A percentile compares a stretch with the other conserved stretches of the same genome.
Conservation (phyloP, 2,113 vertebrate genomes). For the Hippocampus mohnikei region DNA sequence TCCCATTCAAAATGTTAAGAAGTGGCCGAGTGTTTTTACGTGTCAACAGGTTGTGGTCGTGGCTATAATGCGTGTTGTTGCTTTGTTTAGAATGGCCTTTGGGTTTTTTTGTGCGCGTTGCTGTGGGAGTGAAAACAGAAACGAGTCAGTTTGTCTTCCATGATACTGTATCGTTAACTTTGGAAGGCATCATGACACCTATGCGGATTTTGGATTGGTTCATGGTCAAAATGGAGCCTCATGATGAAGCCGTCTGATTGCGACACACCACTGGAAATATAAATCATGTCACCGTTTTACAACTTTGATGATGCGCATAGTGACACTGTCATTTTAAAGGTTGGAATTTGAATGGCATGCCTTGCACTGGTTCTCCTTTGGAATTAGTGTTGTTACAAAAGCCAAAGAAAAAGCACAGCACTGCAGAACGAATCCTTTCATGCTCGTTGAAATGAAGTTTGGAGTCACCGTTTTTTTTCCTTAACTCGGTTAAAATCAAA, state of each 20-base stretch:
- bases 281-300: no score
- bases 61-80: conserved; percentile 40
- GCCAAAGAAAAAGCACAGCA: no score
- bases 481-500: no score
- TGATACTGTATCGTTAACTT: conserved; percentile 19
- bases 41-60: neutral
- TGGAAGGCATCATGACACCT: conserved; percentile 7
- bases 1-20: neutral
- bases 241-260: neutral
- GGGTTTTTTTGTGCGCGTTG: conserved; percentile 55
- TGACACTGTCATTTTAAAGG: no score
- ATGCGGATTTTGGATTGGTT: neutral
- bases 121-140: conserved; percentile 64
- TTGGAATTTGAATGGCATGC: no score
- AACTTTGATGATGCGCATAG: no score
- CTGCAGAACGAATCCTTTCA: no score
- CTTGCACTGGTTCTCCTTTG: no score
- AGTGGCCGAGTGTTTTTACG: neutral
- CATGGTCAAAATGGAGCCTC: neutral
- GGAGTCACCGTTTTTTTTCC: no score
- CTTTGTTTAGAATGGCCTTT: conserved; percentile 58
- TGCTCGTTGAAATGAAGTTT: no score
- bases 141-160: conserved; percentile 29
- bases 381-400: no score
- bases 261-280: neutral